Conservation (phyloP, 1,140 invertebrate genomes). For the Neomicropteryx cornuta region DNA sequence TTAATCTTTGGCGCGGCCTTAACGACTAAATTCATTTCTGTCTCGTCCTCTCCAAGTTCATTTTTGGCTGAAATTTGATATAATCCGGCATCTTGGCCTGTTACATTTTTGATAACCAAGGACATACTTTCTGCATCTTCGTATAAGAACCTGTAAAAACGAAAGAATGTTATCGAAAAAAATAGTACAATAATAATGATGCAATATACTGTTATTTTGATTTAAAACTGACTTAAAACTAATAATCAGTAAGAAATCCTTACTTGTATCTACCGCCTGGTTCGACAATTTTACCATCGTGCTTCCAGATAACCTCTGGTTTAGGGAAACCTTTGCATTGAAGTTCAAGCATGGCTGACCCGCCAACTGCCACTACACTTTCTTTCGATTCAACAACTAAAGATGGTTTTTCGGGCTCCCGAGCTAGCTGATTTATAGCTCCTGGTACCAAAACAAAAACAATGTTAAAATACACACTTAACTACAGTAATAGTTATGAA, state of each 20-base stretch:
- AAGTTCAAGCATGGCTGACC: conserved; percentile 90
- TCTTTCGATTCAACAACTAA: conserved; percentile 63
- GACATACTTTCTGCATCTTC: conserved; percentile 89
- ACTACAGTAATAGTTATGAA: conserved; percentile 1
- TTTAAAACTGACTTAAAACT: neutral
- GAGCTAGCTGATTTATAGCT: conserved; percentile 65
- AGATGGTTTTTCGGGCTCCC: conserved; percentile 70
- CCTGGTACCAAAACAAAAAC: conserved; percentile 31
- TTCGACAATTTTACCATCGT: conserved; percentile 72
- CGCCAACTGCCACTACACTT: conserved; percentile 67
- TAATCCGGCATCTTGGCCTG: conserved; percentile 67
- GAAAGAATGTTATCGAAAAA: too few species aligned
- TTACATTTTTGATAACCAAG: conserved; percentile 82
- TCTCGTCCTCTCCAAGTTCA: conserved; percentile 73
- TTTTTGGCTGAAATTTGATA: conserved; percentile 81
- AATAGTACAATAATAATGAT: too few species aligned
- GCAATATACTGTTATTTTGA: neutral
- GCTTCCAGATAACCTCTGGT: conserved; percentile 81
- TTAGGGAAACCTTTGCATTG: conserved; percentile 90
- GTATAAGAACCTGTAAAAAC: conserved; percentile 56
- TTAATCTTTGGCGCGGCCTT: conserved; percentile 74
- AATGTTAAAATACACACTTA: conserved; percentile 3
- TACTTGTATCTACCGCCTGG: conserved; percentile 70
- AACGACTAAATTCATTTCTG: conserved; percentile 63
- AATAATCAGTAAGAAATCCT: conserved; percentile 12